phyloP scores from a whole-genome alignment of 1,140 invertebrate species.

The Neotoxoptera formosana region DNA sequence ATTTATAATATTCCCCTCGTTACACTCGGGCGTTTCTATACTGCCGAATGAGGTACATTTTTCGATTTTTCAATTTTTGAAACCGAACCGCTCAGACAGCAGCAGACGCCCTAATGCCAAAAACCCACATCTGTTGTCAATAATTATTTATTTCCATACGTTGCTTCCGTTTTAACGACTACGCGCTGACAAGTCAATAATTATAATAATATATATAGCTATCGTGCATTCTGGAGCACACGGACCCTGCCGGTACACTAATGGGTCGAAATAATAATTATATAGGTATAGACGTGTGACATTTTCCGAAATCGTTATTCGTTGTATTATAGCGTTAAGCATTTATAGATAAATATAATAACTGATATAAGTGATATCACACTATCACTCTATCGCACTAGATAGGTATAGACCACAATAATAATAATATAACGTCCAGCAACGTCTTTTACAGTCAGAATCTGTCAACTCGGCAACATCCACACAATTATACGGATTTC shows the following conservation, averaged over 20 bases:
- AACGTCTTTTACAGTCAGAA: too few relatives aligned
- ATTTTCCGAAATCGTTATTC: not conserved
- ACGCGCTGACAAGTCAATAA: not conserved
- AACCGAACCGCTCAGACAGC: not conserved
- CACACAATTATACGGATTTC: too few relatives aligned
- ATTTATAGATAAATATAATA: too few relatives aligned
- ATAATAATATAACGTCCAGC: too few relatives aligned
- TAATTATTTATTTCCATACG: not conserved
- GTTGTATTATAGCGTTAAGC: too few relatives aligned
- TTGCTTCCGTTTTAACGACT: not conserved
- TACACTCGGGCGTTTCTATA: not conserved
- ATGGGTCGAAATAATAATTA: not conserved
- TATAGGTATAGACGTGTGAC: not conserved
- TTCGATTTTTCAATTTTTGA: not conserved
- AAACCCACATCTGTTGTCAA: not conserved
- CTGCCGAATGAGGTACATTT: not conserved
- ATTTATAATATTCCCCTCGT: not conserved
- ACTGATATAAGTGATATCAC: too few relatives aligned
- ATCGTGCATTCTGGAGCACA: not conserved
- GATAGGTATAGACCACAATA: too few relatives aligned
- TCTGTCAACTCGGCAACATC: too few relatives aligned
- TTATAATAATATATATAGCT: not conserved
- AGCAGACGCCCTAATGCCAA: not conserved
- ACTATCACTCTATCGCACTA: too few relatives aligned
- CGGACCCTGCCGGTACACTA: too few relatives aligned